A percentile compares a stretch with the other conserved stretches of the same genome.
Evolutionary conservation across 2,113 vertebrate species (phyloP).

Genomic region (Diadophis punctatus): DNA sequence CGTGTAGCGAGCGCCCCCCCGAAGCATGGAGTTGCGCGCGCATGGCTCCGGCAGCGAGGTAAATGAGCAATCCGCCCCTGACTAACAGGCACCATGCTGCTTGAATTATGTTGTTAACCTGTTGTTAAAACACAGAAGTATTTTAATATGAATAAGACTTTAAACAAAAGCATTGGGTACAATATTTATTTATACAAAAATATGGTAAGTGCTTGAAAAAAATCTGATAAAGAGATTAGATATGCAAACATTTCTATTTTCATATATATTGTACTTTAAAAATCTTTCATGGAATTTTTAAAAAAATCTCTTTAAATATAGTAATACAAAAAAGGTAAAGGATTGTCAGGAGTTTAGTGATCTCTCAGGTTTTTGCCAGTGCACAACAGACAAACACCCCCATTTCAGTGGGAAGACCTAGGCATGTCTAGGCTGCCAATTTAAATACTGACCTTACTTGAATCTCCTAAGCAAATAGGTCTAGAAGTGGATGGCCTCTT

Average conservation of each 20-base stretch:
- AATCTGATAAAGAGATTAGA: slow-evolving; percentile 63
- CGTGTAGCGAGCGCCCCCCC: no score
- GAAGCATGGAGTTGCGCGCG: no score
- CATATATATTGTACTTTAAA: slow-evolving; percentile 59
- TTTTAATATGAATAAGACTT: not conserved
- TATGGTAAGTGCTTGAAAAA: slow-evolving; percentile 68
- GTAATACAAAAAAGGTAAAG: slow-evolving; percentile 57
- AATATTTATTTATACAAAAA: slow-evolving; percentile 6
- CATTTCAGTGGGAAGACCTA: slow-evolving; percentile 7
- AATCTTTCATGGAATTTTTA: slow-evolving; percentile 62
- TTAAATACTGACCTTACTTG: not conserved
- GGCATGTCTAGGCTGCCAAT: not conserved
- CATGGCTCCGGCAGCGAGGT: no score
- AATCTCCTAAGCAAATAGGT: not conserved
- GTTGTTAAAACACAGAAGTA: no score
- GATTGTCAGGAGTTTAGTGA: slow-evolving; percentile 55
- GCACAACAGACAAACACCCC: slow-evolving; percentile 27
- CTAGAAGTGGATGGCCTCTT: not conserved
- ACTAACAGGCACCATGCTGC: not conserved
- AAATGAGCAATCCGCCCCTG: no score
- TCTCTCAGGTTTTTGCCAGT: slow-evolving; percentile 44
- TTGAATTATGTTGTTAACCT: not conserved
- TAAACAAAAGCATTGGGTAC: not conserved
- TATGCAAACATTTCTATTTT: slow-evolving; percentile 72
- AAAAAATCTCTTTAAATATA: slow-evolving; percentile 62